Evolutionary conservation across 2,113 vertebrate species (phyloP).

Genomic region (Cephalopterus ornatus): DNA sequence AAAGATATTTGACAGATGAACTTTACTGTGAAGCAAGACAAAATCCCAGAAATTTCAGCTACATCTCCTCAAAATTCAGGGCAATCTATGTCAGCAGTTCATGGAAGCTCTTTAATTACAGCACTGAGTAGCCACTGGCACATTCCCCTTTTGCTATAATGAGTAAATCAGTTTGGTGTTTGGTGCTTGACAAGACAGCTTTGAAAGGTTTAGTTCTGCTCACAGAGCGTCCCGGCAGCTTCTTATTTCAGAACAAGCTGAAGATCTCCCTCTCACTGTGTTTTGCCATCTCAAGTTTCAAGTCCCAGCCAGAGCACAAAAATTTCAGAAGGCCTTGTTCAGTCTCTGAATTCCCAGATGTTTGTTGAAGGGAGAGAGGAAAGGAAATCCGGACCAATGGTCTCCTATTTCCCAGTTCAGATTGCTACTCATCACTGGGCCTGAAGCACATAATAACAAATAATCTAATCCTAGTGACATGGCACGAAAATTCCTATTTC

Average conservation of each 20-base stretch:
- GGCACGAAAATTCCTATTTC: neutral
- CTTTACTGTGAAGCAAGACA: neutral
- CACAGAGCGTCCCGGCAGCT: accelerated
- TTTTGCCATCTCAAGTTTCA: neutral
- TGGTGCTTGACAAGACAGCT: neutral
- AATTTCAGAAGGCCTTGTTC: neutral
- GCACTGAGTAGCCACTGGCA: neutral
- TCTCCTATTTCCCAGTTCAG: neutral
- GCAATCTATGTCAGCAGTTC: neutral
- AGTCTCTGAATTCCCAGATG: neutral
- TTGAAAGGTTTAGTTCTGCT: neutral
- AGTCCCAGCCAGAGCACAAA: neutral
- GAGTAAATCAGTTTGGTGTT: neutral
- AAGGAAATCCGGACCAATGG: neutral
- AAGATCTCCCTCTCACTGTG: neutral
- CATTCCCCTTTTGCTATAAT: neutral
- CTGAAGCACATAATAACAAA: neutral
- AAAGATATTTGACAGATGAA: neutral
- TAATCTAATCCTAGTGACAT: neutral
- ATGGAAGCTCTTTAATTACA: neutral
- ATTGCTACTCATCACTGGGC: neutral
- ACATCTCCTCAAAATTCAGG: neutral
- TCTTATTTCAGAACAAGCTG: neutral
- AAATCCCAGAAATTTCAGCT: neutral
- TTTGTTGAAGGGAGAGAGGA: neutral